A percentile compares a stretch with the other conserved stretches of the same genome.
Evolutionary conservation across 2,888 invertebrate genomes (phyloP).

Genomic region (Iphiclides podalirius): DNA sequence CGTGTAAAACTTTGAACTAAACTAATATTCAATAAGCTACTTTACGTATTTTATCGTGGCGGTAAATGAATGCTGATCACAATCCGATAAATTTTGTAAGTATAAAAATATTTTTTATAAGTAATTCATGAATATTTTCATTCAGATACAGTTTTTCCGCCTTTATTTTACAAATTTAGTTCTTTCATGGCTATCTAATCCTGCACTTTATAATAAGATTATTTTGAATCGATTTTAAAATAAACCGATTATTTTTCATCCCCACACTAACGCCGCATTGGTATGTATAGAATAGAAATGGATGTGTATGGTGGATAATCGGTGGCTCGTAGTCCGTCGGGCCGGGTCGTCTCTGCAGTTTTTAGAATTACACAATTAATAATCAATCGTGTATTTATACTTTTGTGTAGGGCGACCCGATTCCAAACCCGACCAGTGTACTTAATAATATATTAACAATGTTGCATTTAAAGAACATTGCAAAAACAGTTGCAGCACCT

Average conservation of each 20-base stretch:
- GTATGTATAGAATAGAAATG: neutral
- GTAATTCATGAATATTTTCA: no score
- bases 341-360: constrained; percentile 74
- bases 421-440: constrained; percentile 62
- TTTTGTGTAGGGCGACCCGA: constrained; percentile 70
- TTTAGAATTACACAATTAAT: constrained; percentile 48
- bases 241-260: neutral
- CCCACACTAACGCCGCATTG: neutral
- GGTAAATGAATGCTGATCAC: no score
- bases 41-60: no score
- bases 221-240: no score
- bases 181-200: no score
- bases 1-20: no score
- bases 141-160: no score
- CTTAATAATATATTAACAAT: constrained; percentile 73
- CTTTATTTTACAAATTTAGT: no score
- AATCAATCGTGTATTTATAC: constrained; percentile 52
- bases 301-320: constrained; percentile 23
- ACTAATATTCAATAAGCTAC: no score
- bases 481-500: constrained; percentile 79
- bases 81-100: no score
- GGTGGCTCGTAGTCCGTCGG: constrained; percentile 55
- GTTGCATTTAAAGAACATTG: constrained; percentile 87
- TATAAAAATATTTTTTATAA: no score
- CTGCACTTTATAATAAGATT: no score